Conservation (phyloP, 2,888 invertebrate species). For the Agrotis exclamationis region DNA sequence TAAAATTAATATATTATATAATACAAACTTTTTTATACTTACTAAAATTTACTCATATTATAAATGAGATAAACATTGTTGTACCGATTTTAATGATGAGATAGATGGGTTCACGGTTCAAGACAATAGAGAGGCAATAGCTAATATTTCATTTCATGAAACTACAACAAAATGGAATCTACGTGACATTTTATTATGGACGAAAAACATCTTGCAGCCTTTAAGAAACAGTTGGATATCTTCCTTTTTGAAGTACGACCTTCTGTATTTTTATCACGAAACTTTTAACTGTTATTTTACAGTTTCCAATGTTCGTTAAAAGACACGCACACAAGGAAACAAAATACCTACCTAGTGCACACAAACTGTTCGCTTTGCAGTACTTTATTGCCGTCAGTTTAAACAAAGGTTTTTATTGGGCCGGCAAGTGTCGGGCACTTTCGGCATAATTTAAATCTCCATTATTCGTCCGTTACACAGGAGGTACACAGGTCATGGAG, state of each 20-base stretch:
- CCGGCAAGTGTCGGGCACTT: constrained; percentile 38
- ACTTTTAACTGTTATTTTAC: neutral
- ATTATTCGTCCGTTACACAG: constrained; percentile 33
- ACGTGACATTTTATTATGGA: no score
- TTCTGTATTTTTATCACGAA: neutral
- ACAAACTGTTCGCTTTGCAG: neutral
- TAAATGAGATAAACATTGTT: no score
- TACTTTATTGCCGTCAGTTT: constrained; percentile 41
- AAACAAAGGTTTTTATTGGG: constrained; percentile 48
- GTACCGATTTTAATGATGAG: no score
- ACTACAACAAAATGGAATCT: no score
- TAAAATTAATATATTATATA: neutral
- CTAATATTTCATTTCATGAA: no score
- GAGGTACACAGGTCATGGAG: constrained; percentile 29
- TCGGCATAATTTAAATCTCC: constrained; percentile 46
- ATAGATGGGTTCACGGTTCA: no score
- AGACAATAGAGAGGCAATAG: no score
- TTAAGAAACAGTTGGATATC: neutral
- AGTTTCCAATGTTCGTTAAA: neutral
- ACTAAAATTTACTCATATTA: no score
- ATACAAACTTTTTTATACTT: no score
- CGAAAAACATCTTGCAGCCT: no score
- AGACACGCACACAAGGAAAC: neutral
- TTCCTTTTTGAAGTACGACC: neutral
- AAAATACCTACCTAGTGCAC: neutral